A percentile compares a stretch with the other conserved stretches of the same genome.
Evolutionary conservation across 1,140 invertebrate genomes (phyloP).

Genomic region (Euura saliciscinereae): DNA sequence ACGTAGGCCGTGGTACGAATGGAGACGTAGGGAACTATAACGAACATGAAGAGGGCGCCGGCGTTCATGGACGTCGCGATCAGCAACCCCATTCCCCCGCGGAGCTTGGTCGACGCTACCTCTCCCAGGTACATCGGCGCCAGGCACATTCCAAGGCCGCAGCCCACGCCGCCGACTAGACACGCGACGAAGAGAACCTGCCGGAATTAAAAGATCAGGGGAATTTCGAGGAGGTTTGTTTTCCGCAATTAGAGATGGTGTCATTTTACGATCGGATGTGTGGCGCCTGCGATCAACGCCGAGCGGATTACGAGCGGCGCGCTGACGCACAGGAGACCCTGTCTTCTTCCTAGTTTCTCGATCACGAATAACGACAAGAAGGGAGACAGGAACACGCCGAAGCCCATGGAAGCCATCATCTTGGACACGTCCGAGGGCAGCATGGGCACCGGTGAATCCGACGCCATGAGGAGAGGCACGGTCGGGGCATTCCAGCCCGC

Average conservation of each 20-base stretch:
- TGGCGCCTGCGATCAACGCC: slow-evolving; percentile 62
- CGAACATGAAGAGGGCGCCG: slow-evolving; percentile 57
- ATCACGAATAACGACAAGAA: slow-evolving; percentile 32
- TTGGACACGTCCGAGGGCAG: slow-evolving; percentile 1
- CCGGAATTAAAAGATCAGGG: slow-evolving; percentile 42
- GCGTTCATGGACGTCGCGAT: slow-evolving; percentile 63
- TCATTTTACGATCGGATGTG: slow-evolving; percentile 2
- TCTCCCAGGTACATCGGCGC: slow-evolving; percentile 70
- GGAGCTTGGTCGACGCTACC: slow-evolving; percentile 65
- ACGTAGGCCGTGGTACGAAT: slow-evolving; percentile 34
- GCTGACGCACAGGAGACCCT: slow-evolving; percentile 63
- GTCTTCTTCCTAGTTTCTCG: slow-evolving; percentile 67
- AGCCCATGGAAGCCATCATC: neutral
- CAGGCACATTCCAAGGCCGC: slow-evolving; percentile 67
- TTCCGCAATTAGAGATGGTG: too few relatives aligned
- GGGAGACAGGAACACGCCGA: slow-evolving; percentile 32
- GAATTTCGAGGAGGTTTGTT: neutral
- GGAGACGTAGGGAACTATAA: slow-evolving; percentile 39
- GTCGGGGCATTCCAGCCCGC: slow-evolving; percentile 58
- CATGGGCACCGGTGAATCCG: neutral
- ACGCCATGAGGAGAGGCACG: neutral
- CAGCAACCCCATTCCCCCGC: slow-evolving; percentile 67
- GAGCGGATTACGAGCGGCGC: slow-evolving; percentile 67
- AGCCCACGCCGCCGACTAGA: slow-evolving; percentile 64
- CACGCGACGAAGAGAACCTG: slow-evolving; percentile 52